phyloP scores from a whole-genome alignment of 2,113 vertebrate species.

The Xerus inauris region DNA sequence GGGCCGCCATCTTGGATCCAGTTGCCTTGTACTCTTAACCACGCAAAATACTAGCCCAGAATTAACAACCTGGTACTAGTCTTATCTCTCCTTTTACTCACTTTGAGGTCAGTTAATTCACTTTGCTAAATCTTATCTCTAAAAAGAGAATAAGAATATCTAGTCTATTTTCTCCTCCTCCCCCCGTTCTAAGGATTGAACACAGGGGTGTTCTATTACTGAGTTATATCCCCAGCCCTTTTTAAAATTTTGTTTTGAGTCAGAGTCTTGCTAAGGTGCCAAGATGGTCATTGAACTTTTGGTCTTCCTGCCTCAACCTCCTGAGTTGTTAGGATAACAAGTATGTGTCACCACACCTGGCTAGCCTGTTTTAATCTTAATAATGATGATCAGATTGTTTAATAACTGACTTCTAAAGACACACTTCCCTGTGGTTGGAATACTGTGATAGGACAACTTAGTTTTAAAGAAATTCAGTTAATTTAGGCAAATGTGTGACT shows the following conservation, averaged over 20 bases:
- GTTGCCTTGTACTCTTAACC: neutral
- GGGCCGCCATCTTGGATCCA: too few relatives aligned
- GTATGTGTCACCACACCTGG: neutral
- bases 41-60: neutral
- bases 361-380: slow-evolving; percentile 43
- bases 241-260: neutral
- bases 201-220: too few relatives aligned
- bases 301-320: neutral
- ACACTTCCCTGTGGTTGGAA: neutral
- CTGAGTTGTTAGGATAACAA: neutral
- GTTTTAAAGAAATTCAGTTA: slow-evolving; percentile 39
- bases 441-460: neutral
- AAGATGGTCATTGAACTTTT: neutral
- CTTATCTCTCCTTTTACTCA: neutral
- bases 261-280: neutral
- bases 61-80: neutral
- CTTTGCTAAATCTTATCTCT: slow-evolving; percentile 41
- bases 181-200: neutral
- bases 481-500: neutral
- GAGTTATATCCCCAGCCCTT: neutral
- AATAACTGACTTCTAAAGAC: neutral
- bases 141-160: neutral
- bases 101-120: neutral
- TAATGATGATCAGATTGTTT: neutral
- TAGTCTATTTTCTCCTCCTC: neutral